Base-by-base conservation (phyloP, 2,113 vertebrate genomes). In the Eclectus roratus region DNA sequence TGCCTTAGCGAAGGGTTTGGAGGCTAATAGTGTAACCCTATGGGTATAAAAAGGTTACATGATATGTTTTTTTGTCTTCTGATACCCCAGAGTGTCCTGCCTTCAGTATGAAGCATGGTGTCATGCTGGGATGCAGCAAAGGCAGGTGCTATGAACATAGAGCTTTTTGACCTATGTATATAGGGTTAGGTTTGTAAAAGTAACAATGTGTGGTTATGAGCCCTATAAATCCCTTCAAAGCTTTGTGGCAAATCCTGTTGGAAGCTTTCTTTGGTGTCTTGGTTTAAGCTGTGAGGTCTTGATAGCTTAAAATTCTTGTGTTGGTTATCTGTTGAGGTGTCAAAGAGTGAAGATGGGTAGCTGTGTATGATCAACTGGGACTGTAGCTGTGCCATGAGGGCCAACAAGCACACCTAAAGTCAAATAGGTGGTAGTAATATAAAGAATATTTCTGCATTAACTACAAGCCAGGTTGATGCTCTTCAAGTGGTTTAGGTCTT, bases 1-100 rank as follows among this genome's bases (percentile, higher is more conserved):
- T 33, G 29, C 3, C 3, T 17, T 6, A 5, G 5, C 14, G 37
- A 13, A 41, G 35, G 13, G 12, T 35, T 8, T 35, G 7, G 10
- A 50, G 35, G 9, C 0, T 46, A 64, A 11, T 7, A 2, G 35
- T 4, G 9, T 0, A 4, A 15, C 0, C 1, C 8, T 68, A 0
- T 0, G 7, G 14, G 25, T 20, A 6, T 17, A 4, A 64, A 0
- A 11, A 15, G 23, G 31, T 14, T 65, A 41, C 1, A 20, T 49
- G 49, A 20, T 3, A 1, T 7, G 13, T 7, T 21, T 88, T 61
- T 50, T n/a, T 9, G 9, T 13, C 4, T 35, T 50, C 13, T 63
- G 6, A 6, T 66, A 3, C 2, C 0, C 3, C 0, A 0, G 10
- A 20, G 15, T 1, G 7, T 11, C 9, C 6, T 60, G 33, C 25